Evolutionary conservation across 1,140 invertebrate species (phyloP).

Genomic region (Centruroides sculpturatus): DNA sequence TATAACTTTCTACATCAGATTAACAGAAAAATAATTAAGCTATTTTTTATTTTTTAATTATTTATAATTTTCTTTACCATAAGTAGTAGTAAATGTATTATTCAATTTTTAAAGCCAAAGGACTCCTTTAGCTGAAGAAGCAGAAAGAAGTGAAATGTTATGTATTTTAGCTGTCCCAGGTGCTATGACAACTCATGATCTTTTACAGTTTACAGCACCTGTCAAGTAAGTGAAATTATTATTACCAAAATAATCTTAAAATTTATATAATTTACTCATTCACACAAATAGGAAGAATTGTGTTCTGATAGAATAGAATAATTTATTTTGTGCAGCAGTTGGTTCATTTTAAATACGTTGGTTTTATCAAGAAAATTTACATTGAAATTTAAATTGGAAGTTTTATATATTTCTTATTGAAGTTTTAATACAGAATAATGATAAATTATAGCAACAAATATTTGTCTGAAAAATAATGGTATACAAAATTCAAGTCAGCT

Average conservation of each 20-base stretch:
- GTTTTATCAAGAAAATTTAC: too few species aligned
- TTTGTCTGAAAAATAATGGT: too few species aligned
- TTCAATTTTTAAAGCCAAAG: conserved; percentile 36
- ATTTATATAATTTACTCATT: neutral
- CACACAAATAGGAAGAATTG: too few species aligned
- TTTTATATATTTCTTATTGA: too few species aligned
- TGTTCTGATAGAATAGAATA: too few species aligned
- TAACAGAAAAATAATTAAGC: neutral
- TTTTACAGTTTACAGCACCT: conserved; percentile 87
- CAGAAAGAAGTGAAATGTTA: conserved; percentile 61
- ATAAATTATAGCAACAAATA: too few species aligned
- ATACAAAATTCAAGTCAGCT: too few species aligned
- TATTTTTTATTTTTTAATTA: conserved; percentile 6
- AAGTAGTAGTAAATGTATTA: neutral
- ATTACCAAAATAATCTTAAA: neutral
- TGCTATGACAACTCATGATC: conserved; percentile 79
- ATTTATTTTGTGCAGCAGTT: too few species aligned
- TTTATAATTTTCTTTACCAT: conserved; percentile 8
- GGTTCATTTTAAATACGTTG: too few species aligned
- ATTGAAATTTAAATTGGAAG: too few species aligned
- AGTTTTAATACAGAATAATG: too few species aligned
- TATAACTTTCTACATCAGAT: neutral
- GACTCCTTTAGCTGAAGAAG: conserved; percentile 30
- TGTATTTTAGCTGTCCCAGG: conserved; percentile 84
- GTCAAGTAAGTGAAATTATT: conserved; percentile 39